Evolutionary conservation across 2,888 invertebrate species (phyloP).

Genomic region (Lepidochitona cinerea): DNA sequence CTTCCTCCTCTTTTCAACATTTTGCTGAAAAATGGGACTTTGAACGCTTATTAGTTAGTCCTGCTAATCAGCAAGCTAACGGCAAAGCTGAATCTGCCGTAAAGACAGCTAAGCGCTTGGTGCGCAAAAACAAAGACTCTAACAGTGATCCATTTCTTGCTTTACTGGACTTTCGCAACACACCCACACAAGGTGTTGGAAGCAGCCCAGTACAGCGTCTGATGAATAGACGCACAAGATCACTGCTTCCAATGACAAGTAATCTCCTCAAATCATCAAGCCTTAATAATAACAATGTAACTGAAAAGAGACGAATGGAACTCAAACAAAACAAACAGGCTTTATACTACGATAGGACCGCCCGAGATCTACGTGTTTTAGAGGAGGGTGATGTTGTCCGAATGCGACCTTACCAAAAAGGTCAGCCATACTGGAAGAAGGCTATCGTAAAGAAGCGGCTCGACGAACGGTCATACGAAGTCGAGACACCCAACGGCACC

Average conservation of each 20-base stretch:
- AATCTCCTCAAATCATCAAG: not conserved
- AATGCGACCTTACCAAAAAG: not conserved
- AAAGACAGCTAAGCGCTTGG: constrained; percentile 25
- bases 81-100: constrained; percentile 26
- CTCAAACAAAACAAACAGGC: not conserved
- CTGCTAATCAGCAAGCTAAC: constrained; percentile 24
- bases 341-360: not conserved
- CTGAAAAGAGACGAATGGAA: too few species aligned
- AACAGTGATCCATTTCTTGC: constrained; percentile 25
- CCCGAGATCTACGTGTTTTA: not conserved
- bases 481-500: not conserved
- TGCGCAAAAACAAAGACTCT: constrained; percentile 16
- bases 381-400: not conserved
- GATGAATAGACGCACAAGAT: constrained; percentile 18
- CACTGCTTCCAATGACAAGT: constrained; percentile 12
- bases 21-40: constrained; percentile 28
- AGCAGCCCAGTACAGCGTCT: constrained; percentile 28
- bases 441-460: not conserved
- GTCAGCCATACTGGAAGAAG: not conserved
- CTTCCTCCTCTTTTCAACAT: too few species aligned
- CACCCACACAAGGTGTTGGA: constrained; percentile 27
- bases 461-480: not conserved
- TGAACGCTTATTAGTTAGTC: constrained; percentile 21
- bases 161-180: constrained; percentile 31
- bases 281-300: not conserved